Conservation (phyloP, 2,113 vertebrate species). For the Melanocharis versteri region DNA sequence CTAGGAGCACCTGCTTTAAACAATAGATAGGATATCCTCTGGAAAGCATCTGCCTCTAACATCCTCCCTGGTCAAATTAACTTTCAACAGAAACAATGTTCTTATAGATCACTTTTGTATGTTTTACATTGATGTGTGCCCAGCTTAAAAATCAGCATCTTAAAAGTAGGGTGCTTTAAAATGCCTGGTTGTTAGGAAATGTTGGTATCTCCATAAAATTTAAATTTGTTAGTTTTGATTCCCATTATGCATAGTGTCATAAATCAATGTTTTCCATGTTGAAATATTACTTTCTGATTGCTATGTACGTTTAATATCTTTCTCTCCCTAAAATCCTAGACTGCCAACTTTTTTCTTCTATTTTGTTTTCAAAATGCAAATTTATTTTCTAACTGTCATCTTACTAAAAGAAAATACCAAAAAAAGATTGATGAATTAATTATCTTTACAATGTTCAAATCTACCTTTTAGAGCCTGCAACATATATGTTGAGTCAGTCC, state of each 20-base stretch:
- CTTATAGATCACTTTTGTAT: background rate
- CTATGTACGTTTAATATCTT: background rate
- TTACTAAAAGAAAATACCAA: background rate
- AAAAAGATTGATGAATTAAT: background rate
- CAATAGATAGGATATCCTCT: background rate
- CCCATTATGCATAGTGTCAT: background rate
- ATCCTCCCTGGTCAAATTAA: background rate
- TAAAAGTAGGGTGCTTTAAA: background rate
- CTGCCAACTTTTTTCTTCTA: background rate
- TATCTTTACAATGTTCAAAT: background rate
- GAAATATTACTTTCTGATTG: background rate
- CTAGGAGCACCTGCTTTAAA: background rate
- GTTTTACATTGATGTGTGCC: background rate
- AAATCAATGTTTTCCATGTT: background rate
- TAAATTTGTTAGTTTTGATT: background rate
- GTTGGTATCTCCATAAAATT: background rate
- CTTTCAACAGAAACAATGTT: background rate
- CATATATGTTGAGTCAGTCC: background rate
- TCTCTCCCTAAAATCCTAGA: background rate
- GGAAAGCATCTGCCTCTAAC: background rate
- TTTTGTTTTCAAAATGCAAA: background rate
- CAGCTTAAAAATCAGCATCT: background rate
- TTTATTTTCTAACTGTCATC: background rate
- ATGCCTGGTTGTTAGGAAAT: background rate
- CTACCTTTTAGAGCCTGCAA: background rate